Evolutionary conservation across 2,888 invertebrate species (phyloP).

Genomic region (Phania funesta): DNA sequence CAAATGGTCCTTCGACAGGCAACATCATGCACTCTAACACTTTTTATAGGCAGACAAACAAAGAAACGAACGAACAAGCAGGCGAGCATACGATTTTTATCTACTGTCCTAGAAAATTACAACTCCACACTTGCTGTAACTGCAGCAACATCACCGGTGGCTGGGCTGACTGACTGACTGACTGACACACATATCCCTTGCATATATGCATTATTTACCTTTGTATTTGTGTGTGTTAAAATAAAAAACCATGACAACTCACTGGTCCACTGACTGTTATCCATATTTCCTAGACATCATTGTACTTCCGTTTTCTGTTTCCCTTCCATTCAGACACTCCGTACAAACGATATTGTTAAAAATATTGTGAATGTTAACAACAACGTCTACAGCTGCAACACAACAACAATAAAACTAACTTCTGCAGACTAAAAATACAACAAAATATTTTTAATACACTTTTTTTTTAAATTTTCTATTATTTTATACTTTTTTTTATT

Average conservation of each 20-base stretch:
- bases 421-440: slow-evolving; percentile 7
- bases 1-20: slow-evolving; percentile 25
- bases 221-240: not conserved
- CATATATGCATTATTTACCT: not conserved
- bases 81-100: slow-evolving; percentile 48
- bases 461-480: slow-evolving; percentile 60
- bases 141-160: not conserved
- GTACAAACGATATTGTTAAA: slow-evolving; percentile 56
- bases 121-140: slow-evolving; percentile 54
- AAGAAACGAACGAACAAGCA: no score
- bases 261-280: slow-evolving; percentile 45
- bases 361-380: slow-evolving; percentile 31
- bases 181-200: not conserved
- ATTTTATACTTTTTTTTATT: no score
- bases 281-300: slow-evolving; percentile 67
- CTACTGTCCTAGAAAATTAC: slow-evolving; percentile 66
- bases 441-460: slow-evolving; percentile 42
- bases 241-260: slow-evolving; percentile 11
- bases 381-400: not conserved
- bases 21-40: slow-evolving; percentile 3
- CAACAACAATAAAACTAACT: slow-evolving; percentile 18
- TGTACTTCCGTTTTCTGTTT: slow-evolving; percentile 66
- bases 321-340: slow-evolving; percentile 41
- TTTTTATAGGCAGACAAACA: slow-evolving; percentile 13
- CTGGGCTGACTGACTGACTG: slow-evolving; percentile 4